These are phyloP conservation scores for Semicossyphus pulcher DNA, from an alignment of 2,113 vertebrate species.

Conservation along the genomic window DNA sequence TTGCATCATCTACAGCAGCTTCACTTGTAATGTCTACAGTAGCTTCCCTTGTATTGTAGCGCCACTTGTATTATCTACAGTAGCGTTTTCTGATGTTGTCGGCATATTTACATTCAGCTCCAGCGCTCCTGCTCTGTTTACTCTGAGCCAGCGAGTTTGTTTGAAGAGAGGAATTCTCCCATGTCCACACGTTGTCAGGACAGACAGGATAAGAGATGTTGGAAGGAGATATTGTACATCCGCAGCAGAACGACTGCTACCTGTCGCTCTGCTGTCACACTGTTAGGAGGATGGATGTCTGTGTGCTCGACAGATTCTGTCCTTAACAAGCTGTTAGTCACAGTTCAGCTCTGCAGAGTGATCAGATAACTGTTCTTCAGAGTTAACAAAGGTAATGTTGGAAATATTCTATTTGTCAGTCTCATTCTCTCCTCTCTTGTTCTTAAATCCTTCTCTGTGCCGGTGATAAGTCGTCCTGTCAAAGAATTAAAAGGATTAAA, in stretches of 20 bases:
- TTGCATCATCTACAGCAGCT: too few species aligned
- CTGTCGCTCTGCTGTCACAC: neutral
- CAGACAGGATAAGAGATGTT: slow-evolving; percentile 27
- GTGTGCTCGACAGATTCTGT: neutral
- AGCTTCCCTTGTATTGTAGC: too few species aligned
- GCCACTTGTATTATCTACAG: neutral
- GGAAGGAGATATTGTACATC: slow-evolving; percentile 18
- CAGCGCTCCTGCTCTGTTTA: slow-evolving; percentile 27
- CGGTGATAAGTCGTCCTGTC: neutral
- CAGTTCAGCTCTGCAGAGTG: neutral
- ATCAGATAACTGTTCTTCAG: too few species aligned
- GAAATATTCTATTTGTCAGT: too few species aligned
- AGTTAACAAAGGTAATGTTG: too few species aligned
- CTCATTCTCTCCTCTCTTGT: neutral
- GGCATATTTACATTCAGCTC: slow-evolving; percentile 17
- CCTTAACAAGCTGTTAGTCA: too few species aligned
- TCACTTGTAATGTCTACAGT: too few species aligned
- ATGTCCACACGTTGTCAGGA: slow-evolving; percentile 23
- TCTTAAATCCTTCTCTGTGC: neutral
- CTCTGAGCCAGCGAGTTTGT: slow-evolving; percentile 6
- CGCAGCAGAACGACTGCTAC: neutral
- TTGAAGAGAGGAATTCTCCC: slow-evolving; percentile 10
- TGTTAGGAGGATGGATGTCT: neutral
- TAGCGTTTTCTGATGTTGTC: slow-evolving; percentile 1
- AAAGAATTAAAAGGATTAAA: slow-evolving; percentile 3